Base-by-base conservation (phyloP, 2,888 invertebrate species). In the Xestia xanthographa region DNA sequence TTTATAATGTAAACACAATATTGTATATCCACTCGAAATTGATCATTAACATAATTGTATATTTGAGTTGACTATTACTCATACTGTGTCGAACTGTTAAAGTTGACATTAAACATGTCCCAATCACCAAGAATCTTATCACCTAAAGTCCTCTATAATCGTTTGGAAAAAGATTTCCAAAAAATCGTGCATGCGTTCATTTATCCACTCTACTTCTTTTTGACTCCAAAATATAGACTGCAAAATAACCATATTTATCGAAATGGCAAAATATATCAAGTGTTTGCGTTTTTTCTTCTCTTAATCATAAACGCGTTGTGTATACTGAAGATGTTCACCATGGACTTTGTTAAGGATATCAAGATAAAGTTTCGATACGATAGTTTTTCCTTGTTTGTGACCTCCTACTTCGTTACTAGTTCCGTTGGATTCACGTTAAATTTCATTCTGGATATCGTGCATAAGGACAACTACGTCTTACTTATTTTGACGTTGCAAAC, bases 241-340 rank as follows among this genome's bases (percentile, higher is more conserved):
- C n/a, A n/a, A 41, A 63, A 63, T n/a, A 63, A 63, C n/a, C 34
- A 41, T 14, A 63, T 41, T 41, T 63, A 41, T 41, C 62, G 38
- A 63, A 63, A 63, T n/a, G 14, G 38, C 11, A 63, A 41, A 63
- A 38, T 14, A 8, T 41, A 63, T 41, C 14, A 63, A 5, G 11
- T 63, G 8, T 41, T 63, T 41, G 62, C 62, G 38, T 41, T 63
- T n/a, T 41, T 22, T n/a, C 3, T 14, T 8, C 38, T 63, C 14
- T 0, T 41, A 41, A 6, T n/a, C n/a, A 14, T 14, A 20, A 63
- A 63, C 14, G 38, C n/a, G n/a, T 63, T 63, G 62, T 63, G 62
- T n/a, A 0, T 29, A 29, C 9, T 58, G 58, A 29, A 20, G 58
- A 58, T 58, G 58, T 9, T 58, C 29, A 20, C 58, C 3, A 58